Percentiles rank a stretch among this genome's conserved stretches.
Evolutionary conservation across 2,797 vertebrate genomes (phyloP).

Genomic region (Pseudochaenichthys georgianus): DNA sequence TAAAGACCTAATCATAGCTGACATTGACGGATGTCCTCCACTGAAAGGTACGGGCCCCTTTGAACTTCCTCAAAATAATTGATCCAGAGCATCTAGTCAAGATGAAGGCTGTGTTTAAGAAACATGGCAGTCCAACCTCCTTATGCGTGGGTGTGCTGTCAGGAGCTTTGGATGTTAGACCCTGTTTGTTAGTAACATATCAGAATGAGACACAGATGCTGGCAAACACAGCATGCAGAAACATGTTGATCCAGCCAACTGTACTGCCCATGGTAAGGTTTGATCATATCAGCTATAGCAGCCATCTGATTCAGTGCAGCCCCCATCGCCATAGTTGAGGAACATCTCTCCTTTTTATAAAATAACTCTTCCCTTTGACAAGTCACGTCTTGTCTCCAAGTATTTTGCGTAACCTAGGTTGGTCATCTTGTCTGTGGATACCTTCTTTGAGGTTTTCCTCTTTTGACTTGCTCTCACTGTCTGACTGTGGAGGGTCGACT

Average conservation of each 20-base stretch:
- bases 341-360: background rate
- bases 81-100: slow-evolving; percentile 26
- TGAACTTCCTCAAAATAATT: slow-evolving; percentile 57
- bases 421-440: slow-evolving; percentile 5
- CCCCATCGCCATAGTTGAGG: background rate
- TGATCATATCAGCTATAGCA: slow-evolving; percentile 3
- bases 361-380: slow-evolving; percentile 11
- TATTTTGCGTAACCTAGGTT: slow-evolving; percentile 34
- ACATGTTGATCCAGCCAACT: slow-evolving; percentile 23
- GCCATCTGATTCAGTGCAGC: slow-evolving; percentile 6
- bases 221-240: slow-evolving; percentile 16
- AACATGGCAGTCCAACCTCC: slow-evolving; percentile 16
- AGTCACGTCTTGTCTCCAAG: slow-evolving; percentile 28
- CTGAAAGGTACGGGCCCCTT: slow-evolving; percentile 54
- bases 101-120: slow-evolving; percentile 49
- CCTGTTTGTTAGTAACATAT: slow-evolving; percentile 28
- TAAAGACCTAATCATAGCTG: slow-evolving; percentile 73
- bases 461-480: slow-evolving; percentile 19
- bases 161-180: background rate
- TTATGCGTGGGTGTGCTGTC: background rate
- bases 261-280: background rate
- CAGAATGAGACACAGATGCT: slow-evolving; percentile 13
- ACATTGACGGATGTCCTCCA: slow-evolving; percentile 77
- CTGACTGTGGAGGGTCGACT: slow-evolving; percentile 62
- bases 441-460: slow-evolving; percentile 22